Conservation (phyloP, 2,797 vertebrate genomes). For the Takifugu rubripes region DNA sequence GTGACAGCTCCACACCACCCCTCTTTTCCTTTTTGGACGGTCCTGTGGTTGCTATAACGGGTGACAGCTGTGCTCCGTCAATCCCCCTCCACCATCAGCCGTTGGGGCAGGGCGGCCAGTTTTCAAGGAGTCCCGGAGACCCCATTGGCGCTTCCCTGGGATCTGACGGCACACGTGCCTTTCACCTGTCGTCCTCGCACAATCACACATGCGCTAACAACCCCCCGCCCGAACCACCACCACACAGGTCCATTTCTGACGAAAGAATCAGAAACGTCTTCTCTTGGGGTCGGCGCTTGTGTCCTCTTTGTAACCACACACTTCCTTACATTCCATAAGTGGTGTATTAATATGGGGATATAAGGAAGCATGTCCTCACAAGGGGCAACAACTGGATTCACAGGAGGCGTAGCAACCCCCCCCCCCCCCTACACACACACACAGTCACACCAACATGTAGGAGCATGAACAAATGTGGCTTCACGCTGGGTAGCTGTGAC, state of each 20-base stretch:
- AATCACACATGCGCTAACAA: slow-evolving; percentile 1
- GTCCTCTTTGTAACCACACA: slow-evolving; percentile 93
- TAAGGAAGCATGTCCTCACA: slow-evolving; percentile 99
- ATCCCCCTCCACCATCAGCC: slow-evolving; percentile 74
- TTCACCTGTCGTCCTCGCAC: slow-evolving; percentile 66
- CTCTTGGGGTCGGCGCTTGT: slow-evolving; percentile 27
- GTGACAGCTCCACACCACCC: slow-evolving; percentile 53
- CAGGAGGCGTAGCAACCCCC: slow-evolving; percentile 55
- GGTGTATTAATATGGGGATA: slow-evolving; percentile 96
- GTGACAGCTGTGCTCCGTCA: slow-evolving; percentile 77
- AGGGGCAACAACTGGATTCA: slow-evolving; percentile 72
- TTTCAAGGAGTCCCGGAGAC: slow-evolving; percentile 61
- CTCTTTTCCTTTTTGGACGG: slow-evolving; percentile 50
- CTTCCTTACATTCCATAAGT: slow-evolving; percentile 99
- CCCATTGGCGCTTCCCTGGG: slow-evolving; percentile 27
- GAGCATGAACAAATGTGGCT: slow-evolving; percentile 44
- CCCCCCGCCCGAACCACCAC: slow-evolving; percentile 4
- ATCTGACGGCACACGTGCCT: slow-evolving; percentile 58
- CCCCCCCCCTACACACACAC: slow-evolving; percentile 50
- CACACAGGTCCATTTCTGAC: neutral
- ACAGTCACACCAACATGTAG: slow-evolving; percentile 47
- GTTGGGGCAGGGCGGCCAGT: slow-evolving; percentile 28
- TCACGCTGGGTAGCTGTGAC: slow-evolving; percentile 61
- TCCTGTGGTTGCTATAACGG: slow-evolving; percentile 69
- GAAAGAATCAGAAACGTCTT: neutral